Evolutionary conservation across 1,140 invertebrate genomes (phyloP).

Genomic region (Halictus rubicundus): DNA sequence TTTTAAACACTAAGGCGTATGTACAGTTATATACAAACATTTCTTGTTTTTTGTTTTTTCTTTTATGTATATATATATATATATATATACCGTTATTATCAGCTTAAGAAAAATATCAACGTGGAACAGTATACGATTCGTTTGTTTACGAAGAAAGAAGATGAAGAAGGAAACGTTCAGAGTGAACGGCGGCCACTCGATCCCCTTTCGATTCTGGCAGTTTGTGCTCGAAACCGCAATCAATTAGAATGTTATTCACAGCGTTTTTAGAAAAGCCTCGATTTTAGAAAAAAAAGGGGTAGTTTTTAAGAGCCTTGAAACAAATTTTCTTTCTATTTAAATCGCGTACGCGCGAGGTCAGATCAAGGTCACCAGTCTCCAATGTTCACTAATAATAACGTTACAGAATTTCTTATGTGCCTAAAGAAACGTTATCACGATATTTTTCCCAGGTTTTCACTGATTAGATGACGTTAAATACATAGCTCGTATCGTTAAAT

Average conservation of each 20-base stretch:
- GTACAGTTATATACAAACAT: constrained; percentile 77
- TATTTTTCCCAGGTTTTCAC: too few relatives aligned
- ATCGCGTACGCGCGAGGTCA: background rate
- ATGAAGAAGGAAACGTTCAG: constrained; percentile 46
- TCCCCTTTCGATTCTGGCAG: constrained; percentile 1
- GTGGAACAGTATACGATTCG: constrained; percentile 59
- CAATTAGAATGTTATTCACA: background rate
- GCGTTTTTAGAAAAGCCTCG: background rate
- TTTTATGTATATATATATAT: too few relatives aligned
- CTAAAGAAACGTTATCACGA: background rate
- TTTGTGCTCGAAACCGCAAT: background rate
- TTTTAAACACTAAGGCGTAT: constrained; percentile 73
- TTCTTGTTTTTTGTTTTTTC: background rate
- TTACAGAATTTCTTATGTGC: background rate
- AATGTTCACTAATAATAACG: background rate
- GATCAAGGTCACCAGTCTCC: background rate
- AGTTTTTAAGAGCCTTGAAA: background rate
- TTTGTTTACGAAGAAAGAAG: constrained; percentile 41
- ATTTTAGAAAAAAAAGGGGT: background rate
- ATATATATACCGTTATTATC: constrained; percentile 19
- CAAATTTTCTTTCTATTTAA: background rate
- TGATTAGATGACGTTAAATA: too few relatives aligned
- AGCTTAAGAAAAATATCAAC: constrained; percentile 72
- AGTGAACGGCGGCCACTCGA: background rate
- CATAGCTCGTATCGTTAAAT: too few relatives aligned